These are phyloP conservation scores for Rousettus leschenaultii DNA, from an alignment of 2,113 vertebrate genomes.

Conservation along the genomic window DNA sequence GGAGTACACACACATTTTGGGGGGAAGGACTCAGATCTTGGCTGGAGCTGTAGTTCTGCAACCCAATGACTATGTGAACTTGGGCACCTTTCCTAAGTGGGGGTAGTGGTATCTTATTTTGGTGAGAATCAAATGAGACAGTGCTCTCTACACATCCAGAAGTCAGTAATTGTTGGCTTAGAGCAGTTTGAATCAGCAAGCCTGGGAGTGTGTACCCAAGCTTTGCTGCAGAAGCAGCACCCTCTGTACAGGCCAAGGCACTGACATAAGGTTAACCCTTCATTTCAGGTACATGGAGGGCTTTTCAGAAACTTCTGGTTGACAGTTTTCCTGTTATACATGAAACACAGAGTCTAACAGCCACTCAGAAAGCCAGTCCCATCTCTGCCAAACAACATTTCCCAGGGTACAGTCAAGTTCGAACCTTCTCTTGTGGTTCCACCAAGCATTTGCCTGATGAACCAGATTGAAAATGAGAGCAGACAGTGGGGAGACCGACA, in stretches of 20 bases:
- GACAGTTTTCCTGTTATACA: neutral
- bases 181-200: neutral
- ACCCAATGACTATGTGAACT: too few relatives aligned
- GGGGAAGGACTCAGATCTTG: neutral
- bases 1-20: rapidly evolving
- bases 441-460: neutral
- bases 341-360: neutral
- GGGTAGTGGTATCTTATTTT: neutral
- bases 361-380: neutral
- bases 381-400: neutral
- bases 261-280: neutral
- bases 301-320: neutral
- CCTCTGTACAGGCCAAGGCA: rapidly evolving
- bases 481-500: neutral
- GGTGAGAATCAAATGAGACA: neutral
- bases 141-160: neutral
- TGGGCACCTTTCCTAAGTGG: neutral
- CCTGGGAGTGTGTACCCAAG: too few relatives aligned
- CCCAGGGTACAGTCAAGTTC: neutral
- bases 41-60: neutral
- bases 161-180: rapidly evolving
- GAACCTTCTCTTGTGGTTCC: neutral
- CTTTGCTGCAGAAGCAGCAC: neutral
- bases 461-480: neutral
- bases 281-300: rapidly evolving